Evolutionary conservation across 2,888 invertebrate genomes (phyloP).

Genomic region (Scaptomyza cyrtandrae): DNA sequence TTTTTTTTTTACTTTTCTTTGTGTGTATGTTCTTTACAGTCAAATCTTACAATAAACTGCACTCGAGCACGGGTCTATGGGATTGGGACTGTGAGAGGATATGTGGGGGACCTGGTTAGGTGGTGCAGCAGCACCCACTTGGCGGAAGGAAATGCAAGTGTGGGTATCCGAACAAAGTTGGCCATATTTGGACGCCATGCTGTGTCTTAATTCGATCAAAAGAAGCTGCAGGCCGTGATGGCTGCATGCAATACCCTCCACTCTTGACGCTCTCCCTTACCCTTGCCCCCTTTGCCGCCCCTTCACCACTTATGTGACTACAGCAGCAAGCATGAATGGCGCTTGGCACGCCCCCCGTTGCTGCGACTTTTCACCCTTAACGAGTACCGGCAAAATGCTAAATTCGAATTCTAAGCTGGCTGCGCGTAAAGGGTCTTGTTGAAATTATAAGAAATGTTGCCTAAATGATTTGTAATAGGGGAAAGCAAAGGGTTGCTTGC

Average conservation of each 20-base stretch:
- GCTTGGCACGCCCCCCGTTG: slow-evolving; percentile 67
- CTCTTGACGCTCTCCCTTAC: slow-evolving; percentile 22
- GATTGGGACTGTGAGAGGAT: background rate
- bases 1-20: background rate
- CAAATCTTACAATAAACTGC: slow-evolving; percentile 79
- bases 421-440: slow-evolving; percentile 43
- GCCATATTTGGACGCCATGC: slow-evolving; percentile 81
- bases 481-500: slow-evolving; percentile 49
- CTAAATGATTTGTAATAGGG: slow-evolving; percentile 74
- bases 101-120: slow-evolving; percentile 7
- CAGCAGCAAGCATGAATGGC: slow-evolving; percentile 54
- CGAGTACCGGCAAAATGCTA: background rate
- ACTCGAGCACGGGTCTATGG: slow-evolving; percentile 68
- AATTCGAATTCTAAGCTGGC: slow-evolving; percentile 15
- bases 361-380: slow-evolving; percentile 47
- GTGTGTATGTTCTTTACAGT: slow-evolving; percentile 1
- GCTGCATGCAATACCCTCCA: slow-evolving; percentile 40
- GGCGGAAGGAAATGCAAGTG: background rate
- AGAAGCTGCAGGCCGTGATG: slow-evolving; percentile 61
- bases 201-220: slow-evolving; percentile 76
- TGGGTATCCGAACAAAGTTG: slow-evolving; percentile 57
- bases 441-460: slow-evolving; percentile 70
- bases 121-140: slow-evolving; percentile 11
- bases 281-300: background rate
- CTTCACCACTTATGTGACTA: slow-evolving; percentile 10